Percentiles rank a stretch among this genome's conserved stretches.
Evolutionary conservation across 2,113 vertebrate genomes (phyloP).

Genomic region (Gavia stellata): DNA sequence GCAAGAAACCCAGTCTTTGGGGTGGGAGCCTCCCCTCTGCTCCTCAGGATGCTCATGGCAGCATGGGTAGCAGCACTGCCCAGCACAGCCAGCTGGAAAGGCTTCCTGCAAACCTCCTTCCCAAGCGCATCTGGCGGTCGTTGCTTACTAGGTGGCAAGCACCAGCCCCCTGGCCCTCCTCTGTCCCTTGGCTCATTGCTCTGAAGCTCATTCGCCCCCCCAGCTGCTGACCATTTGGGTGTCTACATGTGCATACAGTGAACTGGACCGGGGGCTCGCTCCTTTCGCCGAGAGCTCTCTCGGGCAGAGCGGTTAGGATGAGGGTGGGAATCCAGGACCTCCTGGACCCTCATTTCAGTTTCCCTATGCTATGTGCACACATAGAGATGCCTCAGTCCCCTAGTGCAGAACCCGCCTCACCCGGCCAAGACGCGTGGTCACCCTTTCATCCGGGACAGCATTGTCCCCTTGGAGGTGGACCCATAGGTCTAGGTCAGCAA

Average conservation of each 20-base stretch:
- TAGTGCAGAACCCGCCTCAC: not conserved
- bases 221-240: not conserved
- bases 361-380: too few relatives aligned
- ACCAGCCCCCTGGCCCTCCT: not conserved
- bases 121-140: fast-evolving
- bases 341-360: not conserved
- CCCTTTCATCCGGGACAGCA: not conserved
- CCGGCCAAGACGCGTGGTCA: not conserved
- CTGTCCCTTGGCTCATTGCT: not conserved
- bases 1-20: fast-evolving
- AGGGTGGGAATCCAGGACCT: not conserved
- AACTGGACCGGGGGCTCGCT: not conserved
- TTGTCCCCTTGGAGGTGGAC: not conserved
- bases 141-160: not conserved
- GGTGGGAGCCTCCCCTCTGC: not conserved
- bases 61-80: not conserved
- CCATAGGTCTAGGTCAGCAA: not conserved
- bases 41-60: fast-evolving
- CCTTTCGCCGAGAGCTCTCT: not conserved
- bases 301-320: not conserved
- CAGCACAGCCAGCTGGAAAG: not conserved
- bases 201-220: not conserved
- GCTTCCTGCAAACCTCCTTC: not conserved
- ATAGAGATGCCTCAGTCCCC: not conserved
- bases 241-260: not conserved